Conservation (phyloP, 2,113 vertebrate genomes). For the Cavia aperea region DNA sequence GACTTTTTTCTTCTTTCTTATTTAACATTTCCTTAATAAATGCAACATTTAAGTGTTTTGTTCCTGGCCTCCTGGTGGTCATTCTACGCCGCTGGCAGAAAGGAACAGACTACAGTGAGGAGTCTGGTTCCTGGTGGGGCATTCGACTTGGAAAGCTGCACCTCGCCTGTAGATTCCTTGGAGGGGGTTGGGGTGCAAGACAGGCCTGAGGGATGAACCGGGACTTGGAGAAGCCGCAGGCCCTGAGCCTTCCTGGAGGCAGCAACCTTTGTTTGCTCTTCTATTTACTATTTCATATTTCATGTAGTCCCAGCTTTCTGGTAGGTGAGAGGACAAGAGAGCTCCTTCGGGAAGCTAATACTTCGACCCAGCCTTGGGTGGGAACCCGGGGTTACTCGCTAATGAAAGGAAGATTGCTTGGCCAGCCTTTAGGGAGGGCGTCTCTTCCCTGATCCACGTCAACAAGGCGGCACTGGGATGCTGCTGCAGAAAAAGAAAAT, state of each 20-base stretch:
- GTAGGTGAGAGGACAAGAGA: slow-evolving; percentile 16
- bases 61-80: slow-evolving; percentile 48
- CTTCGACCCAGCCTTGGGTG: slow-evolving; percentile 30
- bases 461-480: neutral
- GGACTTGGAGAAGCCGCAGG: neutral
- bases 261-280: slow-evolving; percentile 37
- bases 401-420: slow-evolving; percentile 46
- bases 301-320: slow-evolving; percentile 38
- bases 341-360: slow-evolving; percentile 32
- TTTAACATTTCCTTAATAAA: slow-evolving; percentile 65
- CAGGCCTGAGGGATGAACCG: neutral
- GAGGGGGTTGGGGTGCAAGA: neutral
- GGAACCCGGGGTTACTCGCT: slow-evolving; percentile 32
- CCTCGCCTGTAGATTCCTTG: neutral
- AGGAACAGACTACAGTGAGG: neutral
- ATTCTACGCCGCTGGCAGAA: slow-evolving; percentile 2
- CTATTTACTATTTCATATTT: slow-evolving; percentile 39
- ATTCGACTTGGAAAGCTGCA: neutral
- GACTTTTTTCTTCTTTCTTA: slow-evolving; percentile 44
- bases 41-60: slow-evolving; percentile 11
- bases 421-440: slow-evolving; percentile 33
- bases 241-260: neutral
- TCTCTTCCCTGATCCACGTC: slow-evolving; percentile 28
- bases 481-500: neutral
- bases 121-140: neutral